Evolutionary conservation across 2,888 invertebrate species (phyloP).

Genomic region (Masnerella sp.): DNA sequence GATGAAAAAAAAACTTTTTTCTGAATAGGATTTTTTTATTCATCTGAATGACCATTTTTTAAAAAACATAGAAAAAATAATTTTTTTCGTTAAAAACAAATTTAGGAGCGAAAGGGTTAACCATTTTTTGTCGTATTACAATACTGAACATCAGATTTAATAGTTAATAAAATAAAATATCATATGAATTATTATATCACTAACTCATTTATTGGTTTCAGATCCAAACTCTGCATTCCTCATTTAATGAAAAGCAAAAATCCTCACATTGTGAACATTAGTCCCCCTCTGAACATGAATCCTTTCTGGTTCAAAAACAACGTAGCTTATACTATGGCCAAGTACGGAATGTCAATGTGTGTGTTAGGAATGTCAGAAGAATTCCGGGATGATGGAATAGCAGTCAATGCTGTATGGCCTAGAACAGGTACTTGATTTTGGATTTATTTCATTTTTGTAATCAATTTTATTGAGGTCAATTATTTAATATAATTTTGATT

Average conservation of each 20-base stretch:
- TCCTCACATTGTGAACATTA: conserved; percentile 96
- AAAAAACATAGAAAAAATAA: no score
- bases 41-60: no score
- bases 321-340: conserved; percentile 98
- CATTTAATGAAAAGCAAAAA: conserved; percentile 91
- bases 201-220: no score
- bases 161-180: no score
- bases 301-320: conserved; percentile 94
- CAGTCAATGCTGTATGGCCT: conserved; percentile 98
- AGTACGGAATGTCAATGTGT: conserved; percentile 99
- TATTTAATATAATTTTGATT: no score
- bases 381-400: conserved; percentile 88
- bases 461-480: conserved; percentile 8
- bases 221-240: conserved; percentile 94
- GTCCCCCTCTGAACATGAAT: conserved; percentile 94
- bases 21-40: no score
- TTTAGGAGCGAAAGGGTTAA: no score
- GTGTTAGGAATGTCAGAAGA: conserved; percentile 98
- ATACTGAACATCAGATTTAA: no score
- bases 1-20: no score
- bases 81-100: no score
- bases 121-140: no score
- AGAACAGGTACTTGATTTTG: conserved; percentile 86
- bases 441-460: conserved; percentile 7
- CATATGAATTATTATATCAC: no score